phyloP scores from a whole-genome alignment of 2,888 invertebrate species.

The Phengaris alcon region DNA sequence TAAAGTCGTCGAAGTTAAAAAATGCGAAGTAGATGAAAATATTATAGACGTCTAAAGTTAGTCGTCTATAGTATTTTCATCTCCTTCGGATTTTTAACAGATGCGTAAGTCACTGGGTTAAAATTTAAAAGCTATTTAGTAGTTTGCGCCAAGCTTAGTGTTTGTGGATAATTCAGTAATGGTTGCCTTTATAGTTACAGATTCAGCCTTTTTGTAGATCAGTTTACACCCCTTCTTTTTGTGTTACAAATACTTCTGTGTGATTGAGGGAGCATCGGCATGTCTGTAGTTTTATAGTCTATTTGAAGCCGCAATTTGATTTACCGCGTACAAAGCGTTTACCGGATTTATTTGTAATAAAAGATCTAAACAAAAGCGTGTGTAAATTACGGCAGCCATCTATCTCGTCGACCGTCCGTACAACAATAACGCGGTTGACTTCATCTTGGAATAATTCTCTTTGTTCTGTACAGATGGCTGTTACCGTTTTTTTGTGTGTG shows the following conservation, averaged over 20 bases:
- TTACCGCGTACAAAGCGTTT: conserved; percentile 32
- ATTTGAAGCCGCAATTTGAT: conserved; percentile 11
- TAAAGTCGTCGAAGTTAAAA: too few relatives aligned
- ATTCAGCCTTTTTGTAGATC: neutral
- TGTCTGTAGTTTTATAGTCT: neutral
- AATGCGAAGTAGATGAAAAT: too few relatives aligned
- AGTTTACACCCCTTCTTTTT: neutral
- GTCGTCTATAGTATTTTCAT: too few relatives aligned
- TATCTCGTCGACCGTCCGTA: conserved; percentile 62
- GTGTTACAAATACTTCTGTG: neutral
- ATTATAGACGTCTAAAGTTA: too few relatives aligned
- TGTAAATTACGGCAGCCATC: conserved; percentile 74
- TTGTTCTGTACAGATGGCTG: conserved; percentile 68
- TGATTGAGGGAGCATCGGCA: neutral
- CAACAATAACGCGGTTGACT: conserved; percentile 77
- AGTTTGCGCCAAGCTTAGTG: too few relatives aligned
- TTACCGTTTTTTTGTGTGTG: conserved; percentile 54
- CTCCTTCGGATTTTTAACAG: too few relatives aligned
- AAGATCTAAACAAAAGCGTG: conserved; percentile 53
- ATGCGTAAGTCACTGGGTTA: too few relatives aligned
- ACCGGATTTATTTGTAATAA: conserved; percentile 40
- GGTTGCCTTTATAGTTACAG: neutral
- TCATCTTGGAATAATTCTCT: conserved; percentile 78
- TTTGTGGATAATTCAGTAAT: too few relatives aligned
- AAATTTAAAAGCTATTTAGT: too few relatives aligned